Evolutionary conservation across 1,140 invertebrate genomes (phyloP), one percentile per base, ranked within the genome.

Genomic region (Sitodiplosis mosellana): DNA sequence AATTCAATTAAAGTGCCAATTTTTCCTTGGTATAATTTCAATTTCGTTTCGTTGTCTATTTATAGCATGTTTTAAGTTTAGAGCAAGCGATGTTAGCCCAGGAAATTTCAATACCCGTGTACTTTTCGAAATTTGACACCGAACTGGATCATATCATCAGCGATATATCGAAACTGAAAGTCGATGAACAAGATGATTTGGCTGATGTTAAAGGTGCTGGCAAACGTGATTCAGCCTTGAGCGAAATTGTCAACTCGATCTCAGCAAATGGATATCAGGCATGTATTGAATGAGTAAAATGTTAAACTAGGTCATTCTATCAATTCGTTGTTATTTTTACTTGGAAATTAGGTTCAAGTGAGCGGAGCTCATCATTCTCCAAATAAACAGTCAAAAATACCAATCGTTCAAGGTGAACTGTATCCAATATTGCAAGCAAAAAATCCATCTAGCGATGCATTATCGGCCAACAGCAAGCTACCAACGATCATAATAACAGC

Each of bases 221-320:
- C 65, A n/a, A 63, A 67, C 47, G 66, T 41, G 73, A 76, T 56
- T 77, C 80, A 33, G 85, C 85, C 19, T 63, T 81, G 34, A 78
- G 85, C 62, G 85, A 86, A 14, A 69, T 95, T 57, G 65, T 92
- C 45, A 80, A 81, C 57, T 80, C 85, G 19, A 78, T 93, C 27
- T 83, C 85, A n/a, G 87, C 87, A 6, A 93, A 90, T 75, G 89
- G 90, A 22, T 90, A 88, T 61, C 87, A 92, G 68, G 74, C 91
- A 51, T 80, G 86, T 40, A 7, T 34, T 34, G 7, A 34, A 8
- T 34, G 7, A 34, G 14, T 34, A 34, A 34, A 34, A 7, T 14
- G 14, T 34, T 34, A 34, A 34, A n/a, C n/a, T 8, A 36, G 8
- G 8, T 8, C 8, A n/a, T 36, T 36, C 34, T 10, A n/a, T n/a